Evolutionary conservation across 2,113 vertebrate species (phyloP).

Genomic region (Leptodactylus fuscus): DNA sequence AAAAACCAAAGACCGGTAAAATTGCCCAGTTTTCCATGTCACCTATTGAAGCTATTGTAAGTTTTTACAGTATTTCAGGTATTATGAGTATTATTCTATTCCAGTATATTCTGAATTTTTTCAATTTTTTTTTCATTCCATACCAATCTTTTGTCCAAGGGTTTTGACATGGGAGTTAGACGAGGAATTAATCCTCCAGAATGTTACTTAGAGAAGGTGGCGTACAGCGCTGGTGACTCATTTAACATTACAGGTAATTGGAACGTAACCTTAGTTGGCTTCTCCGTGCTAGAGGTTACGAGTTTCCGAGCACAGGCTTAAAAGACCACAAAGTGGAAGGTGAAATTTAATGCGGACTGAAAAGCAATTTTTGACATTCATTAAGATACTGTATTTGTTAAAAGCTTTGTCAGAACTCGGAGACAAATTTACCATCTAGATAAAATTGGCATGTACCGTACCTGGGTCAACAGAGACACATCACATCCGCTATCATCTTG

Average conservation of each 20-base stretch:
- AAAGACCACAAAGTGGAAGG: background rate
- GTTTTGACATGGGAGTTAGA: slow-evolving; percentile 5
- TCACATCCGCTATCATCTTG: background rate
- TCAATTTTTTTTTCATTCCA: background rate
- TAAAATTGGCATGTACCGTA: background rate
- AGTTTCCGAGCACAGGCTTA: background rate
- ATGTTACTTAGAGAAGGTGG: background rate
- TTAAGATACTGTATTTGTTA: background rate
- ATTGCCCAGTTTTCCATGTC: too few relatives aligned
- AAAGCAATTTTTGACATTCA: background rate
- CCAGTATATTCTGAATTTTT: background rate
- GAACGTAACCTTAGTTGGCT: slow-evolving; percentile 13
- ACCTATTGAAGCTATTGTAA: too few relatives aligned
- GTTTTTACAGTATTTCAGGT: too few relatives aligned
- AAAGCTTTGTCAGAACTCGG: background rate
- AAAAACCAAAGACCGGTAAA: too few relatives aligned
- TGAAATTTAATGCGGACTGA: background rate
- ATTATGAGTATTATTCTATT: background rate
- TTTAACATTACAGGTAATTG: slow-evolving; percentile 24
- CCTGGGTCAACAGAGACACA: background rate
- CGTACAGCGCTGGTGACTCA: background rate
- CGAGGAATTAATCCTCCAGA: slow-evolving; percentile 4
- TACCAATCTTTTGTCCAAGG: background rate
- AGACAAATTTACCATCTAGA: background rate
- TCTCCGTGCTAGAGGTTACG: background rate